These are phyloP conservation scores for Drosophila lacertosa DNA, from an alignment of 1,140 invertebrate species.

Conservation along the genomic window DNA sequence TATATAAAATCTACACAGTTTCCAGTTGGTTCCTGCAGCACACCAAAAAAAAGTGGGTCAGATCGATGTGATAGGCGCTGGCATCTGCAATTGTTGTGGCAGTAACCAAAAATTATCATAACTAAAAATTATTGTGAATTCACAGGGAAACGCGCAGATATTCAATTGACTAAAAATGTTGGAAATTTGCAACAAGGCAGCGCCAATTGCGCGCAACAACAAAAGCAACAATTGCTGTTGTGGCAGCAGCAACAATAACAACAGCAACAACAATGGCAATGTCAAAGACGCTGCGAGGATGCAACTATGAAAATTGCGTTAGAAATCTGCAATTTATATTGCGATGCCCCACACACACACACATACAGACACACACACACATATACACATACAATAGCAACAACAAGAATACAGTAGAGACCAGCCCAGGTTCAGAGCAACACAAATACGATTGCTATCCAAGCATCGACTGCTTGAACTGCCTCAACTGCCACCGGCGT, in stretches of 20 bases:
- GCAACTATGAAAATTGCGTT: constrained; percentile 80
- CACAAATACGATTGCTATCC: constrained; percentile 56
- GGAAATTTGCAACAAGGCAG: constrained; percentile 75
- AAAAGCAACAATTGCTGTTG: constrained; percentile 17
- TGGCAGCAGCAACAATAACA: constrained; percentile 15
- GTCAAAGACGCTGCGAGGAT: constrained; percentile 64
- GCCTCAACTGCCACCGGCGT: constrained; percentile 49
- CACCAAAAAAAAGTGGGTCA: constrained; percentile 48
- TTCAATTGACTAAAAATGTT: constrained; percentile 69
- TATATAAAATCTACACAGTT: constrained; percentile 4
- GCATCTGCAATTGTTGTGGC: constrained; percentile 54
- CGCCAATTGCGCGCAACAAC: constrained; percentile 63
- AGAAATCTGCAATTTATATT: constrained; percentile 83
- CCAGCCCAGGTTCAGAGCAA: constrained; percentile 40
- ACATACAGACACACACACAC: constrained; percentile 5
- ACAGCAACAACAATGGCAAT: constrained; percentile 64
- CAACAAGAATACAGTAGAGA: constrained; percentile 11
- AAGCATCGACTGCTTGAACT: constrained; percentile 48
- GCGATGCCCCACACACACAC: constrained; percentile 60
- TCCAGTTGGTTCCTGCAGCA: constrained; percentile 10
- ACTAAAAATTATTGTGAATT: constrained; percentile 70
- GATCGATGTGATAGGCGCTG: constrained; percentile 44
- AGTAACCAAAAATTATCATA: constrained; percentile 72
- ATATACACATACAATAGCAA: constrained; percentile 6
- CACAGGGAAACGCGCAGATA: constrained; percentile 43